Evolutionary conservation across 2,113 vertebrate genomes (phyloP).

Genomic region (Chlorodrepanis virens): DNA sequence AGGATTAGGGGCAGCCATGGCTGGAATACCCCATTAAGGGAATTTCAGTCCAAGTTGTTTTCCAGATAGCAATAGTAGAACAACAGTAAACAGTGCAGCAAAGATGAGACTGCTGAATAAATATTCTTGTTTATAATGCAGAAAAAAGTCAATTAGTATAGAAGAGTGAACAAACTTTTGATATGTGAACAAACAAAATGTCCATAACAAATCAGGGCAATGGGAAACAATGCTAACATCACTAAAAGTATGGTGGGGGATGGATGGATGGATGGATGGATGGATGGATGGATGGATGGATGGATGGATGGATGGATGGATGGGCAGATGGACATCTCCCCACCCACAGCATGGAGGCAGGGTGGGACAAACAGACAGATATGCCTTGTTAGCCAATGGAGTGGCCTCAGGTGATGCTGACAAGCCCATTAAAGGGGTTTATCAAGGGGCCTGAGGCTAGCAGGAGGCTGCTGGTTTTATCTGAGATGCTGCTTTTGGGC

Average conservation of each 20-base stretch:
- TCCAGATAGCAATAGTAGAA: not conserved
- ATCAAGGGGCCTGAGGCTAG: not conserved
- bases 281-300: not conserved
- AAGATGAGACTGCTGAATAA: not conserved
- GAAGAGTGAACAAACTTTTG: not conserved
- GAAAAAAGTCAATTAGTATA: not conserved
- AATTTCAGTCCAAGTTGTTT: not conserved
- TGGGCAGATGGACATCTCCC: not conserved
- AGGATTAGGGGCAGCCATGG: not conserved
- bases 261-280: not conserved
- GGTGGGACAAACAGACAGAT: not conserved
- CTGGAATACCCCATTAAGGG: not conserved
- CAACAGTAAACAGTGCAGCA: not conserved
- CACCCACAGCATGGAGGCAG: not conserved
- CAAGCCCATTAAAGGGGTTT: constrained; percentile 35
- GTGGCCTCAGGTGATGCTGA: not conserved
- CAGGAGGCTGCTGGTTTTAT: not conserved
- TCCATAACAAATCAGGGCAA: not conserved
- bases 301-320: not conserved
- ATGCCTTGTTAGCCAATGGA: not conserved
- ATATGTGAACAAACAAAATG: not conserved
- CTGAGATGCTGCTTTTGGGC: constrained; percentile 2
- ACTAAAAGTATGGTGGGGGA: not conserved
- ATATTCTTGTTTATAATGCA: not conserved
- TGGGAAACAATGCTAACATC: not conserved